Evolutionary conservation across 2,797 vertebrate genomes (phyloP).

Genomic region (Kryptopterus vitreolus): DNA sequence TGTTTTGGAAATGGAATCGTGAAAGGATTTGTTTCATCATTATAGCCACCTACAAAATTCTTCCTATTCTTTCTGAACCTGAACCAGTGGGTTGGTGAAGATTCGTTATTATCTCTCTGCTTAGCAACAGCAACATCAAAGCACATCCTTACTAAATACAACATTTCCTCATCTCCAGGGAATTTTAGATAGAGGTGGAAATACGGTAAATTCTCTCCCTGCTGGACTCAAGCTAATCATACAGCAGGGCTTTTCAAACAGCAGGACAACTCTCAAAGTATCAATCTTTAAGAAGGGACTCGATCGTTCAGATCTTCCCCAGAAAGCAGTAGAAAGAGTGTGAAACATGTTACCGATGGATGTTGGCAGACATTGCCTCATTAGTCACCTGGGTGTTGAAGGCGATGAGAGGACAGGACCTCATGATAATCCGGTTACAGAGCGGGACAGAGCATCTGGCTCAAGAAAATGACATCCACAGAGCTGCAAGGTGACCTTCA

Average conservation of each 20-base stretch:
- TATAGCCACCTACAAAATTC: not conserved
- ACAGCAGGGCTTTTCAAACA: not conserved
- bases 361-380: not conserved
- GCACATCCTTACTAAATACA: not conserved
- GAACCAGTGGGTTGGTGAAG: conserved; percentile 5
- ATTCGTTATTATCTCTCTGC: not conserved
- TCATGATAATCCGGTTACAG: not conserved
- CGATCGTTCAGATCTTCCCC: not conserved
- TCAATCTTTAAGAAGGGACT: not conserved
- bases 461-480: not conserved
- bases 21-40: not conserved
- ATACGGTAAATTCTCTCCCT: not conserved
- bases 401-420: not conserved
- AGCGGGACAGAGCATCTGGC: not conserved
- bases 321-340: not conserved
- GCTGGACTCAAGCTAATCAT: not conserved
- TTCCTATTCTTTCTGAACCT: not conserved
- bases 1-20: not conserved
- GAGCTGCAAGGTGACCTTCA: not conserved
- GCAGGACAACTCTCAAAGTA: not conserved
- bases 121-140: not conserved
- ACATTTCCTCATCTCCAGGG: not conserved
- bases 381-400: conserved; percentile 1
- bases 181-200: not conserved
- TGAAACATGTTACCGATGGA: not conserved